These are phyloP conservation scores for Porites rus DNA, from an alignment of 92 coral and sea anemone genomes.

Conservation along the genomic window DNA sequence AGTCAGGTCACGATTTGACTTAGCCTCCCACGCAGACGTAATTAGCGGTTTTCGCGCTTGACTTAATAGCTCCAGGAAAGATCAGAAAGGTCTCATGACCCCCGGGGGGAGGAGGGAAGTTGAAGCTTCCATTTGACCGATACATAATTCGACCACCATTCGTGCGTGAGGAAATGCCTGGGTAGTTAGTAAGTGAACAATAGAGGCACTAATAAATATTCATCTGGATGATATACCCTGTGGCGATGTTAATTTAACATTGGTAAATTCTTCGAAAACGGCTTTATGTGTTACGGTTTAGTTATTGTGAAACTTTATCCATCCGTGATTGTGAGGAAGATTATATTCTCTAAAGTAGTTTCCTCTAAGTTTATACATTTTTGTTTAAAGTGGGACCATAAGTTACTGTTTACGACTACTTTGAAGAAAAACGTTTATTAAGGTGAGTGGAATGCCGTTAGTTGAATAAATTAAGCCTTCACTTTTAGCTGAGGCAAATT, in stretches of 20 bases:
- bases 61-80: too few species aligned
- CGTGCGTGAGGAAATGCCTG: background rate
- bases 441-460: conserved; percentile 7
- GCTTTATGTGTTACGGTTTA: conserved; percentile 1
- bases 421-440: conserved; percentile 1
- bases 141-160: too few species aligned
- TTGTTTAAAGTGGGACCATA: conserved; percentile 6
- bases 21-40: too few species aligned
- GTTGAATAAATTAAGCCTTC: conserved; percentile 1
- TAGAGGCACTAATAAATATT: conserved; percentile 5
- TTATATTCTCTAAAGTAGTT: conserved; percentile 1
- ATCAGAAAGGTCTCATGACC: too few species aligned
- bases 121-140: too few species aligned
- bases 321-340: conserved; percentile 6
- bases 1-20: too few species aligned
- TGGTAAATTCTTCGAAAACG: conserved; percentile 12
- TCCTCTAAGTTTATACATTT: background rate
- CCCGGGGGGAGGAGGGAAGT: too few species aligned
- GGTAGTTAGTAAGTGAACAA: conserved; percentile 1
- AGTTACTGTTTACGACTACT: conserved; percentile 11
- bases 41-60: too few species aligned
- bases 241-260: conserved; percentile 2
- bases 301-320: conserved; percentile 10
- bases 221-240: background rate
- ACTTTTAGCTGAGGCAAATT: conserved; percentile 13